Evolutionary conservation across 1,140 invertebrate genomes (phyloP).

Genomic region (Meloidogyne chitwoodi): DNA sequence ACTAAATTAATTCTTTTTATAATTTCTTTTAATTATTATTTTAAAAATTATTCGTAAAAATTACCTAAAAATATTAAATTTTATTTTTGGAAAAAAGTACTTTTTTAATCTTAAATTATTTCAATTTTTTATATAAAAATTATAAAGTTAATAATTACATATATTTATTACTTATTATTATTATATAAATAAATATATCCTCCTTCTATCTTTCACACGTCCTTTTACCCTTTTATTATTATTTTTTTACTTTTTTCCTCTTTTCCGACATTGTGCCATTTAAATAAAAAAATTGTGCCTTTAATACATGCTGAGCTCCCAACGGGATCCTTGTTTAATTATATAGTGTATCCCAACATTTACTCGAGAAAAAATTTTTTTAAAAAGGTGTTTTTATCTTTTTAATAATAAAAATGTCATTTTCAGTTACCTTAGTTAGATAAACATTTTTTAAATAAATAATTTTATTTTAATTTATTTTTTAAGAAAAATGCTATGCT

Average conservation of each 20-base stretch:
- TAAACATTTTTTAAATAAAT: no score
- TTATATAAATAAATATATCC: not conserved
- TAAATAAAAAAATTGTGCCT: not conserved
- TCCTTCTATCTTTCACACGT: not conserved
- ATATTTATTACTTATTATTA: not conserved
- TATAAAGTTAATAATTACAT: not conserved
- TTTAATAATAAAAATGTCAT: not conserved
- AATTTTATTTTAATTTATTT: not conserved
- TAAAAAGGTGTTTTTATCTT: not conserved
- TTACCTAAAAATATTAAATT: no score
- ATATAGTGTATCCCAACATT: not conserved
- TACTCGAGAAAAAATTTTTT: not conserved
- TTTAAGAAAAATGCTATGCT: not conserved
- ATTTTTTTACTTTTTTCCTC: not conserved
- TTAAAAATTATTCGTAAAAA: no score
- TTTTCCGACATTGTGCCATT: not conserved
- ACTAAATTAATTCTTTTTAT: no score
- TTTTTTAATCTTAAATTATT: no score
- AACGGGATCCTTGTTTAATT: not conserved
- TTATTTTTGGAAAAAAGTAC: no score
- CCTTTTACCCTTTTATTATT: not conserved
- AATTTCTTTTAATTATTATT: no score
- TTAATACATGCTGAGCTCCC: not conserved
- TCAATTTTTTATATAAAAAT: no score
- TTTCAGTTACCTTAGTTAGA: not conserved